Evolutionary conservation across 2,113 vertebrate species (phyloP).

Genomic region (Oostethus manadensis): DNA sequence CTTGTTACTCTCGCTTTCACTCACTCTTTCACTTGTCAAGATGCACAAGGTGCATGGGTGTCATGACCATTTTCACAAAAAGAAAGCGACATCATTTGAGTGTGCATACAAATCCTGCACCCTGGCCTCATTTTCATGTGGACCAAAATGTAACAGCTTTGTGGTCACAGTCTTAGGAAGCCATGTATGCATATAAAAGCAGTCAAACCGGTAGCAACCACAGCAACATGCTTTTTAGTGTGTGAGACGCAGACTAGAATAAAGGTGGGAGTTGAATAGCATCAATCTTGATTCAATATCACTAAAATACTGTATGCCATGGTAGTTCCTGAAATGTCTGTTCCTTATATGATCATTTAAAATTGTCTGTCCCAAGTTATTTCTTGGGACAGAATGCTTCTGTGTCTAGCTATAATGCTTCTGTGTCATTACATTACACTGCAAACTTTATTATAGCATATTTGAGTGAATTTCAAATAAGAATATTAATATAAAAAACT

Average conservation of each 20-base stretch:
- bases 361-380: no score
- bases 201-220: conserved; percentile 21
- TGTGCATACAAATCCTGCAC: conserved; percentile 3
- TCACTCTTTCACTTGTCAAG: conserved; percentile 2
- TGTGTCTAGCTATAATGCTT: no score
- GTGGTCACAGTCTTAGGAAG: conserved; percentile 76
- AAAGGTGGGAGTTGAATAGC: neutral
- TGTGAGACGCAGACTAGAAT: neutral
- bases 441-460: no score
- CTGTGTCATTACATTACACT: no score
- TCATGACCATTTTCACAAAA: neutral
- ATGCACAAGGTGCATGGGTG: neutral
- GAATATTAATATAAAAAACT: neutral
- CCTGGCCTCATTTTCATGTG: conserved; percentile 57
- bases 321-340: neutral
- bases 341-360: neutral
- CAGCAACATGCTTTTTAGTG: conserved; percentile 4
- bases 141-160: conserved; percentile 68
- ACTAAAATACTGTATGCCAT: no score
- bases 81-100: neutral
- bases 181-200: conserved; percentile 44
- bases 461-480: no score
- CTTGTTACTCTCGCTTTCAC: conserved; percentile 26
- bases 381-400: no score
- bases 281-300: neutral